These are phyloP conservation scores for Crepidodera aurea DNA, from an alignment of 2,888 invertebrate species.

Conservation along the genomic window DNA sequence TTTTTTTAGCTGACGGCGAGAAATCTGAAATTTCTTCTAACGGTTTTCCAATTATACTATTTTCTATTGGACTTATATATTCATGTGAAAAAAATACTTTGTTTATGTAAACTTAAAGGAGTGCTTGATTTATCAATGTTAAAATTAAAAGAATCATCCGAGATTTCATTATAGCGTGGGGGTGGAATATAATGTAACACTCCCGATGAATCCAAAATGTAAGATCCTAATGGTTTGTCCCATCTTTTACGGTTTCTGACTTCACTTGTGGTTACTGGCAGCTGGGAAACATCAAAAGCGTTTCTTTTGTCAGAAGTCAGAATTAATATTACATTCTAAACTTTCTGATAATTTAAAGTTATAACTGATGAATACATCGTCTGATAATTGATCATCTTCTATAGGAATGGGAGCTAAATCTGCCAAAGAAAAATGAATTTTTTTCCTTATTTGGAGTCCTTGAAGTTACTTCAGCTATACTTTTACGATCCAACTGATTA, in stretches of 20 bases:
- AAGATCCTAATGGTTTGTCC: slow-evolving; percentile 28
- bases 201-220: slow-evolving; percentile 23
- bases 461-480: too few relatives aligned
- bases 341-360: background rate
- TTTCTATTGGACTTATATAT: too few relatives aligned
- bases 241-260: slow-evolving; percentile 28
- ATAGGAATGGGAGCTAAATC: background rate
- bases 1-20: too few relatives aligned
- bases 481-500: too few relatives aligned
- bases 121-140: too few relatives aligned
- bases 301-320: background rate
- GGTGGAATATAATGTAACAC: slow-evolving; percentile 23
- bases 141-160: background rate
- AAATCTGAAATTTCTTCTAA: too few relatives aligned
- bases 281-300: background rate
- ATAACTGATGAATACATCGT: slow-evolving; percentile 1
- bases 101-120: too few relatives aligned
- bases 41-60: too few relatives aligned
- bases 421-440: background rate
- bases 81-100: too few relatives aligned
- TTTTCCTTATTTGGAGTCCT: background rate
- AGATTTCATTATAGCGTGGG: slow-evolving; percentile 9
- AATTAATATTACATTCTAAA: background rate
- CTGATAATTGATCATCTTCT: background rate
- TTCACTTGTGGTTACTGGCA: background rate